Percentiles rank a stretch among this genome's conserved stretches.
phyloP scores from a whole-genome alignment of 2,888 invertebrate species.

The Rhopalosiphum nymphaeae region DNA sequence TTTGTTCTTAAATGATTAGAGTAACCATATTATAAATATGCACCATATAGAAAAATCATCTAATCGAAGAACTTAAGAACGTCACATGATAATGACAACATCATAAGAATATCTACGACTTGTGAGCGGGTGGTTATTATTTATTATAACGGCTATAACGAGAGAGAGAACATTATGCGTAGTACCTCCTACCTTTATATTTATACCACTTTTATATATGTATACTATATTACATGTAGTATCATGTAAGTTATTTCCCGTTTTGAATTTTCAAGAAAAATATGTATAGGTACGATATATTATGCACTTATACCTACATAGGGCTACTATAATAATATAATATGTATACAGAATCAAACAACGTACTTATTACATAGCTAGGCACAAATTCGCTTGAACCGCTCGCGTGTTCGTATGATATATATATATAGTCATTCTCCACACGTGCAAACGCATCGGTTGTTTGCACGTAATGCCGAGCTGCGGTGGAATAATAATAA shows the following conservation, averaged over 20 bases:
- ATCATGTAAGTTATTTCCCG: not conserved
- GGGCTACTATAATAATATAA: not conserved
- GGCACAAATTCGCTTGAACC: not conserved
- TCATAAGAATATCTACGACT: not conserved
- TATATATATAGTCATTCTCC: not conserved
- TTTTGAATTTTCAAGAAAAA: not conserved
- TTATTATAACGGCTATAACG: not conserved
- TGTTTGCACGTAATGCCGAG: not conserved
- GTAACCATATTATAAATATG: too few species aligned
- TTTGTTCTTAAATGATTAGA: too few species aligned
- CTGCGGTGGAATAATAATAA: not conserved
- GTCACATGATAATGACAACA: not conserved
- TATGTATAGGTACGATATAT: not conserved
- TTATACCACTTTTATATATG: not conserved
- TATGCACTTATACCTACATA: not conserved
- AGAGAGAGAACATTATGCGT: not conserved
- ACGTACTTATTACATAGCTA: not conserved
- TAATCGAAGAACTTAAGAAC: too few species aligned
- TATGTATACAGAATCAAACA: not conserved
- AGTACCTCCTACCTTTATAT: not conserved
- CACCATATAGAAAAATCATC: too few species aligned
- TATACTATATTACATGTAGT: not conserved
- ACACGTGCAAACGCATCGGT: not conserved
- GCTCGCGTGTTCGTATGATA: not conserved
- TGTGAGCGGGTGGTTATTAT: not conserved